A percentile compares a stretch with the other conserved stretches of the same genome.
Evolutionary conservation across 1,140 invertebrate genomes (phyloP).

Genomic region (Bombyx mandarina): DNA sequence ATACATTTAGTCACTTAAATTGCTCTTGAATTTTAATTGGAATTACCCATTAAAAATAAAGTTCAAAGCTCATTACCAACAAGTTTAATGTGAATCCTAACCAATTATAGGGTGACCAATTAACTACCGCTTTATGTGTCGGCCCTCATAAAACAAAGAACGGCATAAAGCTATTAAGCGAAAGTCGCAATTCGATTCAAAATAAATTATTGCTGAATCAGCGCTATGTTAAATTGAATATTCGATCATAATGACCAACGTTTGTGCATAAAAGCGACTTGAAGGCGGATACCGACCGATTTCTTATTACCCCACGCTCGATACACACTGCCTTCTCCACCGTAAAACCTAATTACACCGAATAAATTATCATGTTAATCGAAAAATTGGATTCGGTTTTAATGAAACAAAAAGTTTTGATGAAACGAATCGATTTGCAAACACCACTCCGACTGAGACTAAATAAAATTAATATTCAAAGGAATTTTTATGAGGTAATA

Average conservation of each 20-base stretch:
- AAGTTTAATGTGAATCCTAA: no score
- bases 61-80: no score
- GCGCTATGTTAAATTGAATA: conserved; percentile 47
- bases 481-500: no score
- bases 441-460: conserved; percentile 9
- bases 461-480: background rate
- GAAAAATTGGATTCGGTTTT: conserved; percentile 13
- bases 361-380: conserved; percentile 21
- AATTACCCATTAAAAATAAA: no score
- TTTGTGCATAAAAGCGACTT: conserved; percentile 42
- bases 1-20: no score
- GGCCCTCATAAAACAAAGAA: conserved; percentile 13
- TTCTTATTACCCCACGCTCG: conserved; percentile 34
- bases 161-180: conserved; percentile 23
- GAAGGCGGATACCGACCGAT: conserved; percentile 25
- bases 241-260: conserved; percentile 46
- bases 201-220: conserved; percentile 41
- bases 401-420: conserved; percentile 13
- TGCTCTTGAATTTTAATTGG: no score
- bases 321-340: conserved; percentile 16
- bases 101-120: no score
- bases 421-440: conserved; percentile 13
- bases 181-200: conserved; percentile 39
- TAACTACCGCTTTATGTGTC: no score
- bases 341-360: conserved; percentile 18